phyloP scores from a whole-genome alignment of 30 jellyfish, hydroid and myxozoan species.

The Turritopsis rubra region DNA sequence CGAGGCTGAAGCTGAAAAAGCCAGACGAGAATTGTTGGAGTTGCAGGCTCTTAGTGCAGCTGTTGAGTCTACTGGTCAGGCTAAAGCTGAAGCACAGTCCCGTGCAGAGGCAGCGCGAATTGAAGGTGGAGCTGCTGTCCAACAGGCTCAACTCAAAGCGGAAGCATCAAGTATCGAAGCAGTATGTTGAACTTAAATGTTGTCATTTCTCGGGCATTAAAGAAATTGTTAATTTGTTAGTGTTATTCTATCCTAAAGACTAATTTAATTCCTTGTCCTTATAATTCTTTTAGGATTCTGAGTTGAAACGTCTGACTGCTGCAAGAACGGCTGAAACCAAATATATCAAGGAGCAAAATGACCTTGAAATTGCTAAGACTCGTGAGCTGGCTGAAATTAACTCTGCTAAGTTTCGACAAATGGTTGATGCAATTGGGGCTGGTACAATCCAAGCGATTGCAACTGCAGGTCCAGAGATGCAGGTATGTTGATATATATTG shows the following conservation, averaged over 20 bases:
- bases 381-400: constrained; percentile 84
- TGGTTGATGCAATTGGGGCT: constrained; percentile 94
- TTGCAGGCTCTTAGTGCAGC: constrained; percentile 97
- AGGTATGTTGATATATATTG: constrained; percentile 25
- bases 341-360: constrained; percentile 81
- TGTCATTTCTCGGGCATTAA: background rate
- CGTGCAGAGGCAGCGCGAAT: constrained; percentile 97
- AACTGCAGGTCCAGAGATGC: constrained; percentile 95
- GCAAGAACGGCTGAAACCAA: constrained; percentile 95
- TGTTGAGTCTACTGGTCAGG: constrained; percentile 98
- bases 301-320: constrained; percentile 72
- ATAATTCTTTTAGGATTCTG: constrained; percentile 65
- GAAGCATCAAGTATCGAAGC: constrained; percentile 88
- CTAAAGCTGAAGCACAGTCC: constrained; percentile 97
- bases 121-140: constrained; percentile 99
- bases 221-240: background rate
- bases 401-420: constrained; percentile 64
- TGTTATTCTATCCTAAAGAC: too few relatives aligned
- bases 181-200: constrained; percentile 23
- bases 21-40: constrained; percentile 89
- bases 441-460: constrained; percentile 82
- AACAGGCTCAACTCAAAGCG: constrained; percentile 88
- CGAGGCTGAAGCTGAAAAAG: constrained; percentile 94
- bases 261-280: background rate
- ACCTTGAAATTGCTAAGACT: constrained; percentile 67